Base-by-base conservation (phyloP, 53 echinoderm and acorn worm genomes). In the Arbacia lixula region DNA sequence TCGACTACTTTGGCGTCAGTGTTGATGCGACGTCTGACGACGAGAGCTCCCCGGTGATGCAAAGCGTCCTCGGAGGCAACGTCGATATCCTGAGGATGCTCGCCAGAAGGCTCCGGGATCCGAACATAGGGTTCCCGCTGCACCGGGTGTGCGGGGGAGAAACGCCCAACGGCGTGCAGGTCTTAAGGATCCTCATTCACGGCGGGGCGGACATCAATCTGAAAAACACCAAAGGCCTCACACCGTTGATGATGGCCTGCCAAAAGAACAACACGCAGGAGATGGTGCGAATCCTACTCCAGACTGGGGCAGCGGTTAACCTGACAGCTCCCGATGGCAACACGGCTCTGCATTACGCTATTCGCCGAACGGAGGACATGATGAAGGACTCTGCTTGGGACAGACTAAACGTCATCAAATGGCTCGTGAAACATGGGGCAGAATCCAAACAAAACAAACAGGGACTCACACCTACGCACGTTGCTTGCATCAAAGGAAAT, bases 141-240 rank as follows among this genome's bases (percentile, higher is more conserved):
- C 77, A 77, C 36, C 77, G 77, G 37, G 77, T 57, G 14, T 77
- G 77, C 37, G 77, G 58, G n/a, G 77, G 77, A 26, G 77, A 55
- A 25, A 77, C 77, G 39, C 77, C 77, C 4, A 77, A 77, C 25
- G 58, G 77, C n/a, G 24, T 28, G 3, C 56, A 77, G 58, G 39
- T 77, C 1, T 8, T 57, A 17, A 77, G 57, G 58, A 57, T 77
- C 37, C 58, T 77, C 11, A 35, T 77, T 10, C 77, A 57, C 36
- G 21, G 39, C 38, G 77, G 77, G 20, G 77, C 77, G 6, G 24
- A 77, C 27, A 36, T 77, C 25, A 77, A 77, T 16, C 39, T 77
- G 16, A 77, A 77, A 36, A 77, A 77, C 40, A 10, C 36, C 36
- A 77, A 77, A 16, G 77, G 58, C 12, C 37, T 77, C 24, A 77